Base-by-base conservation (phyloP, 2,797 vertebrate genomes). In the Rhinatrema bivittatum region DNA sequence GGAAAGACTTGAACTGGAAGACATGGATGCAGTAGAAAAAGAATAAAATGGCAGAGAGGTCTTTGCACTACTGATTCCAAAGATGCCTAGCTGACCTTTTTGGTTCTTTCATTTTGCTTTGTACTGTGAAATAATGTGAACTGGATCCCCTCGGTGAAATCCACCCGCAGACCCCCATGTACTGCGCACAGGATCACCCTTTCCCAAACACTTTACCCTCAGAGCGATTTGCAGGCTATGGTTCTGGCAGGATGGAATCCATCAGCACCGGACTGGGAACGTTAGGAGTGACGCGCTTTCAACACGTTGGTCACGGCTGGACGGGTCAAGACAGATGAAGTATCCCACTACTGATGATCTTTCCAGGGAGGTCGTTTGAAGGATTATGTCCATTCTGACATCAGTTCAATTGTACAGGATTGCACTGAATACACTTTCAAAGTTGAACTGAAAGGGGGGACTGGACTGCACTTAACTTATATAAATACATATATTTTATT, bases 61-160 rank as follows among this genome's bases (percentile, higher is more conserved):
- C 72, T 72, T 85, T 86, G 84, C 84, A 89, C 82, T 88, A 88
- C 78, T 64, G 81, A 87, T 80, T 84, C 79, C 72, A 76, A 89
- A 76, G 82, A 82, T 72, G 68, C 86, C 87, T 76, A 84, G 78
- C 83, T 87, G 69, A 78, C 12, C 47, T 60, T 21, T 49, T 48
- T 48, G 26, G 28, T 27, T 25, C 46, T 43, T 27, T 44, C 30
- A 26, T 42, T 53, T 40, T 27, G 44, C 29, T 49, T 65, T 51
- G 46, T 50, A 62, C 60, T 59, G 50, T 53, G 61, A 63, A 51
- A 46, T 13, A 12, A 4, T 72, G 59, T 80, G 79, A 87, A 81
- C 83, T 40, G 82, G 83, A 76, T 78, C 82, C 80, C 86, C 86
- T 84, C 37, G 39, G 43, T n/a, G 28, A 42, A 50, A 43, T 50